phyloP scores from a whole-genome alignment of 2,797 vertebrate genomes.

The Sorex maritimensis region DNA sequence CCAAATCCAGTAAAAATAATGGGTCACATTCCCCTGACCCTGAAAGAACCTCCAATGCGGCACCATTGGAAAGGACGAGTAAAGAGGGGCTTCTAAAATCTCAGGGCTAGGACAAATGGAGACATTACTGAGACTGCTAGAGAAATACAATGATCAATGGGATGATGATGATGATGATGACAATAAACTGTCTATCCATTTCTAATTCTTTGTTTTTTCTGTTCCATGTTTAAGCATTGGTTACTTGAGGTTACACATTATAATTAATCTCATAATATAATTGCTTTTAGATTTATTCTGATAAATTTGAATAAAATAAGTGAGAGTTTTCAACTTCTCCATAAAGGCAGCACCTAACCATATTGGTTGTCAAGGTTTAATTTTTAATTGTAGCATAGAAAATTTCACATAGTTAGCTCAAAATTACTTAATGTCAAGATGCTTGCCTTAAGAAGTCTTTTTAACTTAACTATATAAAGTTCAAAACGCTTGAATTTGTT shows the following conservation, averaged over 20 bases:
- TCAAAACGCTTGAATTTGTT: background rate
- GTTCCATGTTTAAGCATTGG: slow-evolving; percentile 62
- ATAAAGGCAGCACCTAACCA: slow-evolving; percentile 66
- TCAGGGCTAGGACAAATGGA: too few species aligned
- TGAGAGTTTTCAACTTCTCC: slow-evolving; percentile 72
- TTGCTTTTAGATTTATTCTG: slow-evolving; percentile 66
- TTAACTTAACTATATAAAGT: background rate
- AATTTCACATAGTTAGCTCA: background rate
- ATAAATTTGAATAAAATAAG: slow-evolving; percentile 77
- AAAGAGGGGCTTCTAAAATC: too few species aligned
- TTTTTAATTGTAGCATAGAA: background rate
- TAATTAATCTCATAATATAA: slow-evolving; percentile 61
- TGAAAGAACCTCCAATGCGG: too few species aligned
- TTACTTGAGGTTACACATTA: slow-evolving; percentile 67
- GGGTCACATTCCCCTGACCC: too few species aligned
- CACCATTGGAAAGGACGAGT: too few species aligned
- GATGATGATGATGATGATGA: too few species aligned
- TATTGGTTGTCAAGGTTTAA: slow-evolving; percentile 53
- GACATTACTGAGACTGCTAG: too few species aligned
- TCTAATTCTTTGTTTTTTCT: background rate
- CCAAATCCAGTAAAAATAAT: too few species aligned
- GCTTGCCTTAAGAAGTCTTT: background rate
- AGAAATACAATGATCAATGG: too few species aligned
- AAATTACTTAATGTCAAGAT: background rate
- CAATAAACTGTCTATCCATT: background rate